Conservation (phyloP, 2,797 vertebrate species). For the Selene dorsalis region DNA sequence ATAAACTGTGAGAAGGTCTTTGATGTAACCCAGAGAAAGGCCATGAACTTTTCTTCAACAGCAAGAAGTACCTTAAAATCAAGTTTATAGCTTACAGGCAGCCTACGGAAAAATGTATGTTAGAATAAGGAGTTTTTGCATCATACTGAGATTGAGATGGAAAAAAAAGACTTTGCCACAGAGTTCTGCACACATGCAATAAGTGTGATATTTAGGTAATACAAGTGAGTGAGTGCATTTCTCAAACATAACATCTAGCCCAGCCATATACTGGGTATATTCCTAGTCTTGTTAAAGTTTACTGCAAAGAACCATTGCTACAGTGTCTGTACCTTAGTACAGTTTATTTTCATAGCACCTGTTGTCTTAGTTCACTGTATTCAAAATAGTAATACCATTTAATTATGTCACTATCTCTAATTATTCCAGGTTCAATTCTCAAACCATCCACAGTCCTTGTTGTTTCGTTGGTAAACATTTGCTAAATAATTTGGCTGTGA, state of each 20-base stretch:
- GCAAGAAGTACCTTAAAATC: not conserved
- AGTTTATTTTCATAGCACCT: not conserved
- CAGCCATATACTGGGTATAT: no score
- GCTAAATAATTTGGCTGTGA: not conserved
- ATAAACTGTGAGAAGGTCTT: constrained; percentile 10
- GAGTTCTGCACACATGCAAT: not conserved
- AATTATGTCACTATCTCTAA: not conserved
- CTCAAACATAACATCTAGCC: no score
- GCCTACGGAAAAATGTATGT: constrained; percentile 6
- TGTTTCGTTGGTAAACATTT: not conserved
- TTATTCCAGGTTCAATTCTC: not conserved
- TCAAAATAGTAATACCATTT: not conserved
- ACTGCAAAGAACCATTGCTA: not conserved
- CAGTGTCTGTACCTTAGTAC: not conserved
- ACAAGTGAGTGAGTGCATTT: not conserved
- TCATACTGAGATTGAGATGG: not conserved
- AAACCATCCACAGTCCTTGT: not conserved
- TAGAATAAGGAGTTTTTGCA: not conserved
- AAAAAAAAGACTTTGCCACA: not conserved
- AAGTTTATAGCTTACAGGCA: not conserved
- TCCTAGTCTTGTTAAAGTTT: no score
- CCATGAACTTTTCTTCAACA: not conserved
- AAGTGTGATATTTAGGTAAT: not conserved
- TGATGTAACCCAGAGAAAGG: constrained; percentile 26
- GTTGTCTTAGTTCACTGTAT: not conserved